Base-by-base conservation (phyloP, 2,797 vertebrate species). In the Labeo calbasu region DNA sequence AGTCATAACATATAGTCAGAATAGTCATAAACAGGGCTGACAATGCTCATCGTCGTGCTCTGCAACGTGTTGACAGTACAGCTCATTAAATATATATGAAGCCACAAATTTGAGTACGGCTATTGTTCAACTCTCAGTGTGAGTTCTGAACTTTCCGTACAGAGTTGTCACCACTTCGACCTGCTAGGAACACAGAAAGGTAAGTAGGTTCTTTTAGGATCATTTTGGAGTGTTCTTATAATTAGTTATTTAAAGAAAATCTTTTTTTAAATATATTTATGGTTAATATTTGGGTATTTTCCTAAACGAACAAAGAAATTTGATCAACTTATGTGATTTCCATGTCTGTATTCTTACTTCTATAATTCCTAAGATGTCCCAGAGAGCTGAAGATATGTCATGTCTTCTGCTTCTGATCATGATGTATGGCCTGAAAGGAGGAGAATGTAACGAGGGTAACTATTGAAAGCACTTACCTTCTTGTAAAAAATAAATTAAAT, bases 31-130 rank as follows among this genome's bases (percentile, higher is more conserved):
- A 81, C 10, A n/a, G 11, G 10, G 1, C 8, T 13, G 7, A 80
- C 5, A 59, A 59, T 23, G 12, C 23, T 15, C 10, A 12, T 19
- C 36, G 8, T 61, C 71, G 79, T 81, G 2, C n/a, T 61, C 6
- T 14, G 23, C 13, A 32, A 2, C 28, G 28, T 32, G 28, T 32
- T 68, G 12, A 8, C 32, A 11, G 1, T 28, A 4, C 5, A 59
- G 14, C 21, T 69, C 7, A 40, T 12, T 43, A 10, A 23, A 28
- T 14, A 5, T 4, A 7, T 23, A 17, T 7, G 7, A 81, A 81
- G 11, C 68, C 79, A 71, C 55, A 71, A 6, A 81, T 81, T 50
- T 81, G 79, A 48, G 7, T 81, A 7, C 14, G 17, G 23, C 17
- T 81, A 23, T 48, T 71, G 17, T 12, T 81, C 17, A 59, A 19